Evolutionary conservation across 2,797 vertebrate species (phyloP), one percentile per base, ranked within the genome.

Genomic region (Trachops cirrhosus): DNA sequence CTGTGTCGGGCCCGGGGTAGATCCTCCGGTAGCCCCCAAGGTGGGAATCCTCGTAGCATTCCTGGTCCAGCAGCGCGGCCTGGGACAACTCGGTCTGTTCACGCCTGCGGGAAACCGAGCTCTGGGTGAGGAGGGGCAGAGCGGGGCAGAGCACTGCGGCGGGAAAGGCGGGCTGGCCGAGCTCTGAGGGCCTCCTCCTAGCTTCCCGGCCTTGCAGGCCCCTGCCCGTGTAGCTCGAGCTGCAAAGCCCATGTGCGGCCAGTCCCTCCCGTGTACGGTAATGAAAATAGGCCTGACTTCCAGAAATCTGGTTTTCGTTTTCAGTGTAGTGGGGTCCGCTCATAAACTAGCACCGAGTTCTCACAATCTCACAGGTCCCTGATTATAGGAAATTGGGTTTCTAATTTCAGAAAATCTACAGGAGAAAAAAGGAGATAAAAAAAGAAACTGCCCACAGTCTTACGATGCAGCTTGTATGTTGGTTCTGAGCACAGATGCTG

Each of bases 1-100:
- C 98, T 0, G 90, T 98, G 11, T 98, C 96, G 0, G 48, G 1
- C 0, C 97, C 96, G 0, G 98, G 98, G 59, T 98, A 99, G 87
- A 99, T 98, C 52, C 98, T 95, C 4, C 97, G 98, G 96, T 98
- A 99, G 0, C 98, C 97, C 0, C 98, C 98, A 5, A 98, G 87
- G 96, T 99, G 98, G 0, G 97, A 80, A 5, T 98, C 97, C 97
- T 99, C 98, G 0, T 99, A 98, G 46, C 73, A 71, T 0, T 98
- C 97, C 95, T 98, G 98, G 3, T 98, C 96, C 86, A 98, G 97
- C 98, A 98, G 97, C 32, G 97, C 98, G 0, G 97, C 98, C 48
- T 98, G 98, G 59, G 71, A 98, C 41, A 75, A 97, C 89, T 98
- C 97, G 0, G 97, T 37, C 57, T 98, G 98, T 95, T 97, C 97